Conservation (phyloP, 2,797 vertebrate species). For the Sebastes hubbsi region DNA sequence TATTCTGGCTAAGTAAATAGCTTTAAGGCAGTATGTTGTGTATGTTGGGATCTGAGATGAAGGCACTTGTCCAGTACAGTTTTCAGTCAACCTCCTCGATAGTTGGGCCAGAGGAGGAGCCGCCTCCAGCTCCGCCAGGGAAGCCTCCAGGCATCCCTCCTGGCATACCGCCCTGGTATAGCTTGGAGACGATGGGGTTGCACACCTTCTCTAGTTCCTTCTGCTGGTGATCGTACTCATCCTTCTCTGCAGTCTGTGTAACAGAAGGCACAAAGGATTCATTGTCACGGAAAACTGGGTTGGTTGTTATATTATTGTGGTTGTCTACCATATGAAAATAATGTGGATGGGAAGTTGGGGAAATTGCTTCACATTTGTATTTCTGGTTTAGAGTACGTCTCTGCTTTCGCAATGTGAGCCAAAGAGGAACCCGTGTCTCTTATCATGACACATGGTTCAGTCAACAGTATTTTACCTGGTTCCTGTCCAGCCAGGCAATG, state of each 20-base stretch:
- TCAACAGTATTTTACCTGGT: slow-evolving; percentile 77
- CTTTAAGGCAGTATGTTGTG: neutral
- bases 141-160: slow-evolving; percentile 78
- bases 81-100: slow-evolving; percentile 85
- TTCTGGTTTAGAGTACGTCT: neutral
- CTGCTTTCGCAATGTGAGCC: slow-evolving; percentile 2
- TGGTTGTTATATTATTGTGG: neutral
- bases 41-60: slow-evolving; percentile 30
- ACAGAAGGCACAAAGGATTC: neutral
- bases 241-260: slow-evolving; percentile 83
- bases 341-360: neutral
- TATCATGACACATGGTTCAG: neutral
- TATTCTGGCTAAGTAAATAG: neutral
- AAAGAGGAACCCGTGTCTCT: neutral
- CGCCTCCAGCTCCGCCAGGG: slow-evolving; percentile 77
- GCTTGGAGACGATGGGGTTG: slow-evolving; percentile 84
- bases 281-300: neutral
- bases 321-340: neutral
- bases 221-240: slow-evolving; percentile 86
- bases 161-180: slow-evolving; percentile 81
- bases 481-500: slow-evolving; percentile 85
- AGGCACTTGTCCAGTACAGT: neutral
- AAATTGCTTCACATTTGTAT: neutral
- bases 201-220: slow-evolving; percentile 87
- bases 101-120: slow-evolving; percentile 83